Conservation (phyloP, 2,113 vertebrate species). For the Hemibagrus wyckioides region DNA sequence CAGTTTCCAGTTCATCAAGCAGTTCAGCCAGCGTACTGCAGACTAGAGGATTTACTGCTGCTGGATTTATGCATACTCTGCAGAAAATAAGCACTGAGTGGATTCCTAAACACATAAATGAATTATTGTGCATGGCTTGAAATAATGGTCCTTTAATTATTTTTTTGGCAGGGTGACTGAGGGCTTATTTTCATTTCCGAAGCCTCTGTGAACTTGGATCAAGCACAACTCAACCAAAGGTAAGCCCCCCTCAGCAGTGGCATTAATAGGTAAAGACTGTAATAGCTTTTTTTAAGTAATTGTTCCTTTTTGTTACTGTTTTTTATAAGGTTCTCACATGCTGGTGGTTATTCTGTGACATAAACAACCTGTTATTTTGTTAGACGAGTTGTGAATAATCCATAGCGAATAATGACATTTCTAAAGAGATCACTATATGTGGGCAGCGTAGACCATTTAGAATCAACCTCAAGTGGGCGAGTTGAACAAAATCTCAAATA, state of each 20-base stretch:
- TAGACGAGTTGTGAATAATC: conserved; percentile 7
- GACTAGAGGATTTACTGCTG: conserved; percentile 27
- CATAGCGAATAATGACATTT: conserved; percentile 23
- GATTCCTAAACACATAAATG: conserved; percentile 11
- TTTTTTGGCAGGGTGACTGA: conserved; percentile 50
- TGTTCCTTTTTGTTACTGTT: not conserved
- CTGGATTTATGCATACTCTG: conserved; percentile 8
- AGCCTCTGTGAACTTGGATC: conserved; percentile 45
- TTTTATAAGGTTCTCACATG: not conserved
- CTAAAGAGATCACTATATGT: conserved; percentile 23
- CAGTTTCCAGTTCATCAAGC: not conserved
- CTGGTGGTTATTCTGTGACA: conserved; percentile 10
- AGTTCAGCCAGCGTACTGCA: not conserved
- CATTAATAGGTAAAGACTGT: conserved; percentile 1
- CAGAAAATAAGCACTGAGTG: conserved; percentile 11
- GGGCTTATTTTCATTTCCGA: conserved; percentile 41
- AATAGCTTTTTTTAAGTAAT: not conserved
- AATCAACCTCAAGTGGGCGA: conserved; percentile 13
- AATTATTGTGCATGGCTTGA: conserved; percentile 21
- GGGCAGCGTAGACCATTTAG: not conserved
- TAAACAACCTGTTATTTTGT: conserved; percentile 15
- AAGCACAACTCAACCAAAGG: conserved; percentile 52
- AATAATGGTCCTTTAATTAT: conserved; percentile 40
- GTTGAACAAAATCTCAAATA: conserved; percentile 32
- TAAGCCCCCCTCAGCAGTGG: conserved; percentile 21